These are phyloP conservation scores for Phlogophora meticulosa DNA, from an alignment of 2,888 invertebrate genomes.

Conservation along the genomic window DNA sequence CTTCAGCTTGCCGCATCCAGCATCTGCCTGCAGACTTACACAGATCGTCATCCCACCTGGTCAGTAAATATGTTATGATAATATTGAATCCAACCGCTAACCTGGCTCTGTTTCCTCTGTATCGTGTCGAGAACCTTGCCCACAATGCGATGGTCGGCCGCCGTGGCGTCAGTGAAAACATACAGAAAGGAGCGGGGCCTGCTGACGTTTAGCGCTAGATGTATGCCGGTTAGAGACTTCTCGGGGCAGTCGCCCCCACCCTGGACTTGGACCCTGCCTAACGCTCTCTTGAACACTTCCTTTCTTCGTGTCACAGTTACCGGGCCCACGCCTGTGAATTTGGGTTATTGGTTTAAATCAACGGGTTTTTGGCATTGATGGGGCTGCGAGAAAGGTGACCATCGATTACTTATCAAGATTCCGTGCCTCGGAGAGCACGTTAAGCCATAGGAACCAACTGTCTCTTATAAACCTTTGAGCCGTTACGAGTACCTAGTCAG, in stretches of 20 bases:
- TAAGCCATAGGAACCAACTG: too few relatives aligned
- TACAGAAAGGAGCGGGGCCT: constrained; percentile 93
- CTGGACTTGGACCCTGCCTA: constrained; percentile 91
- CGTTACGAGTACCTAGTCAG: too few relatives aligned
- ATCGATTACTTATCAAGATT: too few relatives aligned
- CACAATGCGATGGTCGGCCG: constrained; percentile 92
- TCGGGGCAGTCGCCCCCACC: constrained; percentile 95
- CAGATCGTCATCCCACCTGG: too few relatives aligned
- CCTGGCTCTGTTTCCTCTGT: constrained; percentile 94
- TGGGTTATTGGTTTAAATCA: not conserved
- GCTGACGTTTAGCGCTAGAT: constrained; percentile 92
- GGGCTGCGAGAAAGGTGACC: too few relatives aligned
- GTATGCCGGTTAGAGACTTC: constrained; percentile 93
- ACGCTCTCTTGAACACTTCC: constrained; percentile 90
- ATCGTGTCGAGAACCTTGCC: constrained; percentile 92
- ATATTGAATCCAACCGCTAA: constrained; percentile 67
- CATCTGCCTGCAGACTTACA: too few relatives aligned
- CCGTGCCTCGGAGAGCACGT: too few relatives aligned
- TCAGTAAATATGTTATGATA: too few relatives aligned
- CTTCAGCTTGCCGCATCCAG: too few relatives aligned
- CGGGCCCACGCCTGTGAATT: constrained; percentile 75
- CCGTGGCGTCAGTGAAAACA: constrained; percentile 94
- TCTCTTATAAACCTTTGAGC: too few relatives aligned
- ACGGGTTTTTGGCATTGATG: not conserved
- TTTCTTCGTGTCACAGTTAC: constrained; percentile 92